Conservation (phyloP, 2,888 invertebrate genomes). For the Ichneumon xanthorius region DNA sequence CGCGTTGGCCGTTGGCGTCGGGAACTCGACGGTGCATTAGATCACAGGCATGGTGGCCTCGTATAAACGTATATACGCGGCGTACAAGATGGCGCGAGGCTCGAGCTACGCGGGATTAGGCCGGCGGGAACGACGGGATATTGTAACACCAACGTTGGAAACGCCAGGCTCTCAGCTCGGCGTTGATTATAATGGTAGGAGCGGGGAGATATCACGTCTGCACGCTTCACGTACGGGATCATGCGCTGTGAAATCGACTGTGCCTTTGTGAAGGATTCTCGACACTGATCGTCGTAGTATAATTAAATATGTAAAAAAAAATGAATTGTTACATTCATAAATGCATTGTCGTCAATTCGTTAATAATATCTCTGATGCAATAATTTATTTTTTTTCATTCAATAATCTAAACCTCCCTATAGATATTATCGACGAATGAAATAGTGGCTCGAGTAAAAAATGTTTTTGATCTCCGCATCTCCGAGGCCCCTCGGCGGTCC, state of each 20-base stretch:
- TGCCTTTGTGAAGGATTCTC: background rate
- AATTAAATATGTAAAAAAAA: background rate
- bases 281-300: background rate
- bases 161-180: constrained; percentile 25
- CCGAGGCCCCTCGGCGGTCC: background rate
- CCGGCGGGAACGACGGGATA: background rate
- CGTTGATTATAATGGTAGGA: constrained; percentile 64
- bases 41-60: constrained; percentile 47
- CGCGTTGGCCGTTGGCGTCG: constrained; percentile 49
- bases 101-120: constrained; percentile 45
- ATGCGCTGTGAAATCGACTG: background rate
- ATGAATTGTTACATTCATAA: background rate
- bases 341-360: background rate
- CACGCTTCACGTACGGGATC: background rate
- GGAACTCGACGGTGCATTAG: constrained; percentile 65
- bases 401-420: background rate
- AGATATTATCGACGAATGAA: background rate
- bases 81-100: constrained; percentile 49
- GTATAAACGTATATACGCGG: constrained; percentile 39
- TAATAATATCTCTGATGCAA: too few species aligned
- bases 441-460: background rate
- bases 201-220: constrained; percentile 32
- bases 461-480: background rate
- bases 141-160: constrained; percentile 15
- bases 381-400: background rate